A percentile compares a stretch with the other conserved stretches of the same genome.
Conservation (phyloP, 2,797 vertebrate genomes). For the Columba guinea region DNA sequence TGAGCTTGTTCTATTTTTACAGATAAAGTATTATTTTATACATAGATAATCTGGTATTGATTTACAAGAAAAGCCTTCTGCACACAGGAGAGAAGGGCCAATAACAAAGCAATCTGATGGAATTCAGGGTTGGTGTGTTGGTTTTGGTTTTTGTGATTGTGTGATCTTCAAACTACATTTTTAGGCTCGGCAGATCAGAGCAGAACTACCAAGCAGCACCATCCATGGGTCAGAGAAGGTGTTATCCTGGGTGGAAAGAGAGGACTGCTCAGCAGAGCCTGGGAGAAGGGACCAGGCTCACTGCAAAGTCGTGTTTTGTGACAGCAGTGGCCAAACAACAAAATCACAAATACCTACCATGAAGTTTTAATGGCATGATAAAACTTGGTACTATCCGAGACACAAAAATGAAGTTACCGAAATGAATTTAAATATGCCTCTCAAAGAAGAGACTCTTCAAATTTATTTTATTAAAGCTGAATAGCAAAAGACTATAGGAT, state of each 20-base stretch:
- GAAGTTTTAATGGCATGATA: not conserved
- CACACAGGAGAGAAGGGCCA: not conserved
- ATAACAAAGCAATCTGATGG: not conserved
- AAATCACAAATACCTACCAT: not conserved
- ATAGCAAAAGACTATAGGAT: not conserved
- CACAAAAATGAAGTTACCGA: not conserved
- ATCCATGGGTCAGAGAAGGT: rapidly evolving
- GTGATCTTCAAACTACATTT: not conserved
- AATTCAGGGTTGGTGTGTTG: not conserved
- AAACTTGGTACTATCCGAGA: not conserved
- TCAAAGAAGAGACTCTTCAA: not conserved
- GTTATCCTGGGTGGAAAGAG: not conserved
- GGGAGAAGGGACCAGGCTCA: not conserved
- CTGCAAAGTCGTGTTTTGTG: not conserved
- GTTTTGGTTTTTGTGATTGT: too few species aligned
- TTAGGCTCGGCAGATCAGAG: not conserved
- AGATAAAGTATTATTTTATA: not conserved
- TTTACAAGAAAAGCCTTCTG: not conserved
- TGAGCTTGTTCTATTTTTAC: conserved; percentile 22
- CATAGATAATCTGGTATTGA: not conserved
- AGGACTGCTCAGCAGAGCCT: rapidly evolving
- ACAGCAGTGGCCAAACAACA: rapidly evolving
- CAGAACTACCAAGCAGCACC: too few species aligned
- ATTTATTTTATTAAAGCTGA: not conserved
- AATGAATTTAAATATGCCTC: not conserved